Evolutionary conservation across 1,140 invertebrate genomes (phyloP), one percentile per base, ranked within the genome.

Genomic region (Whitmania pigra): DNA sequence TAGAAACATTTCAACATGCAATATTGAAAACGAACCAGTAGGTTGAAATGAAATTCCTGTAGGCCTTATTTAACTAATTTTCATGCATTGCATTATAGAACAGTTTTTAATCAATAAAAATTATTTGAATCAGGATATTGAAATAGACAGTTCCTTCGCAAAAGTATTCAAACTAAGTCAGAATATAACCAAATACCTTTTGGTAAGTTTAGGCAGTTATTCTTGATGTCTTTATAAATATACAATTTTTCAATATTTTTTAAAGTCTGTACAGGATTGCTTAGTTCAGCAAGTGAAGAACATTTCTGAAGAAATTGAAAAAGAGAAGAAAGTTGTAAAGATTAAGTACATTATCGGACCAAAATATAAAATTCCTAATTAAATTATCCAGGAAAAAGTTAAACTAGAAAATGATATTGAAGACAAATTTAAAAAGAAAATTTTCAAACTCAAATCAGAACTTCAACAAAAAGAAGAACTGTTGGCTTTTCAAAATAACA

Each of bases 81-180:
- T 22, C 57, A 22, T 13, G 9, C 15, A 4, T 25, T 25, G 29
- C 9, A 15, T 63, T 13, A 25, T 63, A n/a, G 9, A n/a, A 25
- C 9, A n/a, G 1, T 11, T n/a, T n/a, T 63, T 25, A 63, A 63
- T 9, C 25, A 9, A 63, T n/a, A 63, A 63, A 63, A 63, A n/a
- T 63, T 11, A 25, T 63, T 25, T 63, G 11, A 3, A 49, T 17
- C 43, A 49, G 57, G 57, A 31, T n/a, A 11, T 22, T 31, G 57
- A 63, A 13, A 22, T 63, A 63, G 57, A 63, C 22, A 31, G 22
- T 25, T 25, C 22, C 20, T 63, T 15, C 29, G 11, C 29, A 31
- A 63, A 63, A 63, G 22, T 63, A 31, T 63, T 63, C 57, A 63
- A 63, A 18, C 57, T 63, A 22, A 25, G 57, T 63, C 57, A 63